Evolutionary conservation across 2,797 vertebrate genomes (phyloP).

Genomic region (Apogon hyalosoma): DNA sequence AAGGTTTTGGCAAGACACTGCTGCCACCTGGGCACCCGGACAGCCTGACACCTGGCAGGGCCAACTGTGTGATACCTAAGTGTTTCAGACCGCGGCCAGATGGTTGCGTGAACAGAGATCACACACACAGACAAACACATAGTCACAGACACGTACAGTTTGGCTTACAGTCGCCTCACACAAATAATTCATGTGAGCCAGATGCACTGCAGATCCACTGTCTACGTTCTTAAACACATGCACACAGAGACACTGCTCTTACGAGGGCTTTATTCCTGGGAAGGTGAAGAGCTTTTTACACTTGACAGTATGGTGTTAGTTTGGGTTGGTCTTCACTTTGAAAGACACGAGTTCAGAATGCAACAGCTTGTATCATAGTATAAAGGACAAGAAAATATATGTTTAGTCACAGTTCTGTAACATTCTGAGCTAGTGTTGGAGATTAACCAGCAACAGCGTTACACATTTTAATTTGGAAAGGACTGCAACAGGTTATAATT

Average conservation of each 20-base stretch:
- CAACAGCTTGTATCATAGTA: too few relatives aligned
- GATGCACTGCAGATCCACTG: conserved; percentile 64
- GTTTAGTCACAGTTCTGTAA: too few relatives aligned
- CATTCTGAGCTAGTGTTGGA: too few relatives aligned
- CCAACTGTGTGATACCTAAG: conserved; percentile 71
- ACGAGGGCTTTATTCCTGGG: conserved; percentile 5
- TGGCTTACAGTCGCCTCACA: conserved; percentile 63
- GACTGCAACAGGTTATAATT: too few relatives aligned
- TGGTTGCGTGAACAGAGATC: conserved; percentile 66
- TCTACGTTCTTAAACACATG: conserved; percentile 46
- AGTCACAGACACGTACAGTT: conserved; percentile 44
- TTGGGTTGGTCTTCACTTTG: conserved; percentile 8
- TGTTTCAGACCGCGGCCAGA: conserved; percentile 77
- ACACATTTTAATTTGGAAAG: too few relatives aligned
- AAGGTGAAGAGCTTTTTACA: conserved; percentile 21
- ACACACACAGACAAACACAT: conserved; percentile 38
- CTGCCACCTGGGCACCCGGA: conserved; percentile 57
- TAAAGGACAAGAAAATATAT: too few relatives aligned
- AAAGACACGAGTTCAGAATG: neutral
- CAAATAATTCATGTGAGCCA: conserved; percentile 81
- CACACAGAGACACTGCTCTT: conserved; percentile 26
- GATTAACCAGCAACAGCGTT: too few relatives aligned
- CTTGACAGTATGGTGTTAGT: neutral
- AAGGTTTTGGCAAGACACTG: conserved; percentile 45
- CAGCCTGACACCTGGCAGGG: conserved; percentile 73